Conservation (phyloP, 2,113 vertebrate species). For the Boulengeromyrus knoepffleri region DNA sequence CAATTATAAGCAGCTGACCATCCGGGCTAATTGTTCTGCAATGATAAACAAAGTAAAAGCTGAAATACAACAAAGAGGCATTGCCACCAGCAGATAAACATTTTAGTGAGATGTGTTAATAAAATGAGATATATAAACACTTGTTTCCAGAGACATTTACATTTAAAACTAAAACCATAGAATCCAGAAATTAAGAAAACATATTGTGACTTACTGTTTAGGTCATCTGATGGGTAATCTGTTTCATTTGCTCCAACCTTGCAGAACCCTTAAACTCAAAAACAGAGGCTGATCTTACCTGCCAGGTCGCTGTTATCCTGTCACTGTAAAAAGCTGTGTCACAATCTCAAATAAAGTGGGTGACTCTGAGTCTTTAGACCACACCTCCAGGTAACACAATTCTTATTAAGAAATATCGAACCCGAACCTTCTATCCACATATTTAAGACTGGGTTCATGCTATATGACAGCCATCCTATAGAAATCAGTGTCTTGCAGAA, state of each 20-base stretch:
- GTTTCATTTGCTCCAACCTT: background rate
- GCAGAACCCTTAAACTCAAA: background rate
- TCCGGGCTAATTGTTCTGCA: background rate
- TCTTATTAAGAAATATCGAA: background rate
- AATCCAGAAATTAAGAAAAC: background rate
- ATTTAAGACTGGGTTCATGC: background rate
- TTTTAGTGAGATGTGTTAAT: background rate
- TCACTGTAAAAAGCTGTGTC: background rate
- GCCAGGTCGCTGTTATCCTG: background rate
- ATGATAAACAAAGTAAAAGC: background rate
- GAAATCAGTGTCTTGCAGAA: background rate
- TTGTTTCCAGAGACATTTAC: background rate
- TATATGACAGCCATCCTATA: background rate
- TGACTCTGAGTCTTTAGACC: background rate
- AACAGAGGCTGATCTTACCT: constrained; percentile 6
- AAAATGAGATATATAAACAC: background rate
- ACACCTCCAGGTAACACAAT: constrained; percentile 1
- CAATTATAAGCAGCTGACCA: background rate
- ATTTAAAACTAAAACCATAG: background rate
- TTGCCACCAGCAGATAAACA: background rate
- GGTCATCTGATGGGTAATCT: background rate
- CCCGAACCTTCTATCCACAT: background rate
- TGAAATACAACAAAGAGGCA: background rate
- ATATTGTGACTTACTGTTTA: background rate
- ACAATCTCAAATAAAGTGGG: background rate